phyloP scores from a whole-genome alignment of 2,888 invertebrate genomes.

The Ischnura elegans region DNA sequence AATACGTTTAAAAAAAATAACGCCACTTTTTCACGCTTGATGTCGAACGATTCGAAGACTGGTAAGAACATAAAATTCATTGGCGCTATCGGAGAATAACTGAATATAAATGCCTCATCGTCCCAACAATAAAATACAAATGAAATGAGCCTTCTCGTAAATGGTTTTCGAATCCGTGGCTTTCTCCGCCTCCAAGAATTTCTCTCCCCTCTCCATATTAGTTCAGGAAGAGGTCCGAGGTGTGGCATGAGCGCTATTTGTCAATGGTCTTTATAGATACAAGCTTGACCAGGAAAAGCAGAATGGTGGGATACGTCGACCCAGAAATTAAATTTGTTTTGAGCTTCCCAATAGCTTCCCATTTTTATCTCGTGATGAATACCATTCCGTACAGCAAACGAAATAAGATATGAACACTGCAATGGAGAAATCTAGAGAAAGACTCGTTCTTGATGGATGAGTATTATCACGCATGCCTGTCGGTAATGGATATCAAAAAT shows the following conservation, averaged over 20 bases:
- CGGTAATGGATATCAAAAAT: no score
- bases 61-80: neutral
- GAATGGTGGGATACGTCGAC: neutral
- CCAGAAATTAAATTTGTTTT: neutral
- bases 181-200: slow-evolving; percentile 3
- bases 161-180: slow-evolving; percentile 17
- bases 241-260: neutral
- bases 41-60: neutral
- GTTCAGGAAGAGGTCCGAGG: neutral
- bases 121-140: neutral
- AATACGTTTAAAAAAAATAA: neutral
- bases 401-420: neutral
- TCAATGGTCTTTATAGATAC: neutral
- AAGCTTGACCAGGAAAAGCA: neutral
- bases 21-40: neutral
- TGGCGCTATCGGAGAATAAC: neutral
- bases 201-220: slow-evolving; percentile 1
- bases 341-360: neutral
- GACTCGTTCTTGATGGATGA: neutral
- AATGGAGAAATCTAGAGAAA: slow-evolving; percentile 1
- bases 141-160: neutral
- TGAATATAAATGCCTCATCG: neutral
- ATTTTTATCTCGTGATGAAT: slow-evolving; percentile 14
- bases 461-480: neutral
- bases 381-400: neutral